Evolutionary conservation across 2,888 invertebrate genomes (phyloP), one percentile per base, ranked within the genome.

Genomic region (Calameuta filiformis): DNA sequence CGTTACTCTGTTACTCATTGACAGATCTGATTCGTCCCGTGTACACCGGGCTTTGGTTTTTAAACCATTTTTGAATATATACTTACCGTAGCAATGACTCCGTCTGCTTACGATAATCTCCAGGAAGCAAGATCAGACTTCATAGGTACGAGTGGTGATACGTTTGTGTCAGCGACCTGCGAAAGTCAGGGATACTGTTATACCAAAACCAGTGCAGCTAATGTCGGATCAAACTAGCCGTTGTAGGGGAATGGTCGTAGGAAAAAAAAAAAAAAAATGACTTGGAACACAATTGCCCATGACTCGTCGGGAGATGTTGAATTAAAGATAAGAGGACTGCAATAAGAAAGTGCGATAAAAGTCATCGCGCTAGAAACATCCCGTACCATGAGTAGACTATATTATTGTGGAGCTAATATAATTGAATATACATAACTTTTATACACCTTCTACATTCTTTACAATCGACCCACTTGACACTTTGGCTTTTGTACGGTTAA

Each of bases 381-480:
- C 56, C 56, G 56, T 56, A 56, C 56, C 23, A 56, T 56, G 56
- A 56, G 56, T 56, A 56, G 56, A 56, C 56, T 56, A 56, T 56
- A 56, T 56, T 56, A 56, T 56, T 56, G 23, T 56, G 56, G 9
- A 56, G 6, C 56, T 56, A 56, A 15, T 56, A 23, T 23, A 56
- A 56, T 56, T 56, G 56, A 56, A 56, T 56, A n/a, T 71, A 34
- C n/a, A 3, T 23, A 71, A 12, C 6, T 23, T n/a, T n/a, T 71
- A 15, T 71, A n/a, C 12, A 33, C 78, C 79, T 78, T 78, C 80
- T 80, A 79, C 81, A 80, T 83, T 79, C 78, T 79, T 75, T 73
- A 77, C 80, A 83, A 83, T 83, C 80, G 78, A 80, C 80, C 79
- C 82, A 81, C 81, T 79, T 79, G 80, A 79, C 81, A 79, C 79